These are phyloP conservation scores for Eriocheir sinensis DNA, from an alignment of 1,140 invertebrate species.

Conservation along the genomic window DNA sequence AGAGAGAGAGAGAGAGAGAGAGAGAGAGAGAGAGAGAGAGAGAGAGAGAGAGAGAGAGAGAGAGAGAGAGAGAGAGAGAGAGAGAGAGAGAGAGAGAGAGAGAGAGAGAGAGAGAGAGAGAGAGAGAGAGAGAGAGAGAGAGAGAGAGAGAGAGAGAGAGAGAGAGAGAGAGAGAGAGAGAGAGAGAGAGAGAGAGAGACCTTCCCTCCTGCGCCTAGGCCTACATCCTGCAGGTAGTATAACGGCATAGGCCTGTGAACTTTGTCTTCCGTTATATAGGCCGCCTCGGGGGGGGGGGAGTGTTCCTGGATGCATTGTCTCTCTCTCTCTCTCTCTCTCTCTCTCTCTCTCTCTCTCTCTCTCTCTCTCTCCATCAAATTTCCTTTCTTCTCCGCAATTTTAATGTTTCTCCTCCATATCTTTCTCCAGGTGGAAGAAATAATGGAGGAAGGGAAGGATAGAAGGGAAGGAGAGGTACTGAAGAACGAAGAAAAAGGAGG, in stretches of 20 bases:
- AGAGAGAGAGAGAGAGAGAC: background rate
- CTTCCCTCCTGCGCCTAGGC: too few species aligned
- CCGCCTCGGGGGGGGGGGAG: background rate
- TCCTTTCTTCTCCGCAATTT: background rate
- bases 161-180: background rate
- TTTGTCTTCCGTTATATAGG: background rate
- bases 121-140: constrained; percentile 15
- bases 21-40: background rate
- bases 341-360: constrained; percentile 22
- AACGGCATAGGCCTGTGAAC: background rate
- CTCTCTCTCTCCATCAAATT: background rate
- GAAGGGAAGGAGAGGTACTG: too few species aligned
- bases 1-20: constrained; percentile 10
- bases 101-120: constrained; percentile 12
- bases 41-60: background rate
- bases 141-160: background rate
- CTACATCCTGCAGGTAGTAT: background rate
- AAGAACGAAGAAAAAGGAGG: too few species aligned
- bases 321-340: constrained; percentile 14
- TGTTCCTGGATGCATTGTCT: background rate
- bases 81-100: background rate
- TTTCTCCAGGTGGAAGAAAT: background rate
- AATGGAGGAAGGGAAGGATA: too few species aligned
- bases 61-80: constrained; percentile 6
- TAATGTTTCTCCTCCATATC: background rate